phyloP scores from a whole-genome alignment of 2,888 invertebrate species.

The Ophioninae sp. region DNA sequence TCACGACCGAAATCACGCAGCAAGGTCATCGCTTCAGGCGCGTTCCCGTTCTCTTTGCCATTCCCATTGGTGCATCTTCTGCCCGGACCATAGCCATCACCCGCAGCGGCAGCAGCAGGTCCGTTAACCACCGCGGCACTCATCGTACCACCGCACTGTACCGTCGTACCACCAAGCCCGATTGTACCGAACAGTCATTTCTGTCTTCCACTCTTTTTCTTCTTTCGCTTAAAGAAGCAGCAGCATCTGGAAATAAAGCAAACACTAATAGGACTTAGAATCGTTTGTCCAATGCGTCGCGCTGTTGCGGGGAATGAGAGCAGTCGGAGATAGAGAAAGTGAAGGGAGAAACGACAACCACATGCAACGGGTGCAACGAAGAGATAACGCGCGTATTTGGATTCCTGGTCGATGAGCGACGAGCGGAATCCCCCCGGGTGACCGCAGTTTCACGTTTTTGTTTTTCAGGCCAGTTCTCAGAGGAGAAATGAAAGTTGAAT shows the following conservation, averaged over 20 bases:
- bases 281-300: slow-evolving; percentile 69
- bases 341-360: slow-evolving; percentile 33
- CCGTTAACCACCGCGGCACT: slow-evolving; percentile 70
- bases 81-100: neutral
- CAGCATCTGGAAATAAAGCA: slow-evolving; percentile 92
- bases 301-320: slow-evolving; percentile 38
- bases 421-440: neutral
- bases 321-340: slow-evolving; percentile 53
- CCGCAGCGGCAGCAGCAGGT: slow-evolving; percentile 36
- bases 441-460: neutral
- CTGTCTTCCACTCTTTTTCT: slow-evolving; percentile 97
- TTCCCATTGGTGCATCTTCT: slow-evolving; percentile 13
- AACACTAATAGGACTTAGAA: slow-evolving; percentile 81
- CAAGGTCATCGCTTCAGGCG: slow-evolving; percentile 84
- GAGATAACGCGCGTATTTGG: neutral
- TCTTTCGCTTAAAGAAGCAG: slow-evolving; percentile 99
- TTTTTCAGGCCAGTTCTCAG: neutral
- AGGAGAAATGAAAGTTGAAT: neutral
- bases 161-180: slow-evolving; percentile 83
- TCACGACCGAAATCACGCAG: slow-evolving; percentile 85
- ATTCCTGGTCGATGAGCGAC: neutral
- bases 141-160: slow-evolving; percentile 76
- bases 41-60: slow-evolving; percentile 61
- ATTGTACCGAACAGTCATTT: slow-evolving; percentile 92
- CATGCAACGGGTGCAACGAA: neutral